A percentile compares a stretch with the other conserved stretches of the same genome.
phyloP scores from a whole-genome alignment of 2,888 invertebrate genomes.

The Pristionchus maxplancki region DNA sequence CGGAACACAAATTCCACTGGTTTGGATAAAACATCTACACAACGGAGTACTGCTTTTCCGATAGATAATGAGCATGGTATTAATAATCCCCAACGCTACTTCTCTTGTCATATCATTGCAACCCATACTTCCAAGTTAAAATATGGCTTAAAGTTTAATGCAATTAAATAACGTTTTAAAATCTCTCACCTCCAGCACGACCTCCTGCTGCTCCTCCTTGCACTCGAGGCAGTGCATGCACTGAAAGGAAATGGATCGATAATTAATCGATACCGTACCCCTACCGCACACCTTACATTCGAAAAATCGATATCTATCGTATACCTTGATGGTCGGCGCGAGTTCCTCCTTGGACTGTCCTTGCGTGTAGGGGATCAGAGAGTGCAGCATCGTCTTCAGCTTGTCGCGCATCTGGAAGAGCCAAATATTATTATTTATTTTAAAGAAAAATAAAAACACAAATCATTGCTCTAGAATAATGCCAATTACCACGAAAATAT shows the following conservation, averaged over 20 bases:
- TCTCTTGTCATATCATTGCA: background rate
- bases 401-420: conserved; percentile 3
- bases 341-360: background rate
- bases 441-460: too few relatives aligned
- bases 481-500: too few relatives aligned
- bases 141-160: background rate
- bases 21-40: too few relatives aligned
- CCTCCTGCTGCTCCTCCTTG: conserved; percentile 36
- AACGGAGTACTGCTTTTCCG: too few relatives aligned
- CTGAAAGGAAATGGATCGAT: background rate
- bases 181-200: conserved; percentile 11
- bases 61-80: too few relatives aligned
- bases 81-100: background rate
- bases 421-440: background rate
- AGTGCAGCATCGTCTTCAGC: background rate
- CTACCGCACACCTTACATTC: background rate
- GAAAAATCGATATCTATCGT: background rate
- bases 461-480: too few relatives aligned
- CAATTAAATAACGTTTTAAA: too few relatives aligned
- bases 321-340: conserved; percentile 34
- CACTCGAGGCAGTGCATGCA: conserved; percentile 31
- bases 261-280: background rate
- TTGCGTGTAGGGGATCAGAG: conserved; percentile 30
- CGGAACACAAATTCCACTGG: too few relatives aligned
- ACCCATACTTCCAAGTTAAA: background rate